Percentiles rank a stretch among this genome's conserved stretches.
Evolutionary conservation across 2,888 invertebrate genomes (phyloP).

Genomic region (Tortrix viridana): DNA sequence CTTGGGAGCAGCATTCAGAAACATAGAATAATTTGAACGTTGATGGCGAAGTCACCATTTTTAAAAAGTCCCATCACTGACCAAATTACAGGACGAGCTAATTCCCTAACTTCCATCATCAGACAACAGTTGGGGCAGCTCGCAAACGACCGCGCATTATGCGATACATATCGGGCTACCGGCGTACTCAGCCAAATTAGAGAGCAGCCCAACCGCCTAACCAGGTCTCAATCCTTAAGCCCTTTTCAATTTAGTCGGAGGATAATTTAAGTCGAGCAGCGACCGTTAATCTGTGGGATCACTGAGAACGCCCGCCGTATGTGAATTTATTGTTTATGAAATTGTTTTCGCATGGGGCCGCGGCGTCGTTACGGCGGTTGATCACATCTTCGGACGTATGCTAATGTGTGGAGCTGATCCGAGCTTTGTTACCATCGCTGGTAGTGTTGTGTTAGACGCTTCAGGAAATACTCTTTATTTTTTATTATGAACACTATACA

Average conservation of each 20-base stretch:
- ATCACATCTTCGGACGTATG: slow-evolving; percentile 32
- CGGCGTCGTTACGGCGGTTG: slow-evolving; percentile 27
- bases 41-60: neutral
- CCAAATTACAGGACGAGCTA: slow-evolving; percentile 30
- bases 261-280: slow-evolving; percentile 52
- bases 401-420: slow-evolving; percentile 19
- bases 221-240: slow-evolving; percentile 8
- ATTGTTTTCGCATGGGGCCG: slow-evolving; percentile 45
- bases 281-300: slow-evolving; percentile 57
- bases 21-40: neutral
- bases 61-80: slow-evolving; percentile 5
- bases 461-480: too few species aligned
- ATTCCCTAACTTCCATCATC: slow-evolving; percentile 22
- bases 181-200: slow-evolving; percentile 35
- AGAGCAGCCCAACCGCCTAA: slow-evolving; percentile 10
- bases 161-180: slow-evolving; percentile 56
- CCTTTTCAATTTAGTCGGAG: slow-evolving; percentile 14
- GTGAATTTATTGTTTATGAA: slow-evolving; percentile 55
- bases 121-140: slow-evolving; percentile 27
- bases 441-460: too few species aligned
- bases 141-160: slow-evolving; percentile 40
- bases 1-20: too few species aligned
- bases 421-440: slow-evolving; percentile 6
- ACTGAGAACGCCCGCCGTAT: slow-evolving; percentile 47
- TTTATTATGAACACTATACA: too few species aligned